Conservation (phyloP, 2,797 vertebrate species). For the Echiichthys vipera region DNA sequence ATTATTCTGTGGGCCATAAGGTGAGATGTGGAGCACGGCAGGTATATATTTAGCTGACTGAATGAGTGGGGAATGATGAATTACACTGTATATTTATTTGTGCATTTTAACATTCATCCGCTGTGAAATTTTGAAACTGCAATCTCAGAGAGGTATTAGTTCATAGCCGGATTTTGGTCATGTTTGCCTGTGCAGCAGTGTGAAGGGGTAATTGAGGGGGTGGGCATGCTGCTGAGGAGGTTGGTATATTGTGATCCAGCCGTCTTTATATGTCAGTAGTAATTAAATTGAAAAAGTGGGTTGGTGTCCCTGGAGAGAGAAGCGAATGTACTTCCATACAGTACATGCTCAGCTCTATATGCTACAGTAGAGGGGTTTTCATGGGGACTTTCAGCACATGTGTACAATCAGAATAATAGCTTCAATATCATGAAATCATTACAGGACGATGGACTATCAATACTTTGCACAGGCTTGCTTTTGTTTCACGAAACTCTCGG, state of each 20-base stretch:
- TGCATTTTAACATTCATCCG: slow-evolving; percentile 52
- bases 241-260: slow-evolving; percentile 68
- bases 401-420: slow-evolving; percentile 53
- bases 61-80: slow-evolving; percentile 46
- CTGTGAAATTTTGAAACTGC: slow-evolving; percentile 38
- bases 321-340: slow-evolving; percentile 23
- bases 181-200: slow-evolving; percentile 31
- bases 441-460: slow-evolving; percentile 41
- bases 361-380: slow-evolving; percentile 35
- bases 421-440: slow-evolving; percentile 46
- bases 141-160: slow-evolving; percentile 4
- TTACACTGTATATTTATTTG: slow-evolving; percentile 25
- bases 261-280: slow-evolving; percentile 70
- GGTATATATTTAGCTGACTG: slow-evolving; percentile 53
- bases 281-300: slow-evolving; percentile 74
- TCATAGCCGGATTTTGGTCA: slow-evolving; percentile 9
- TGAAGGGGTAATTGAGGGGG: slow-evolving; percentile 63
- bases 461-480: slow-evolving; percentile 36
- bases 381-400: slow-evolving; percentile 36
- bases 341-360: slow-evolving; percentile 21
- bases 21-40: slow-evolving; percentile 63
- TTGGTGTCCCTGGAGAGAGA: slow-evolving; percentile 48
- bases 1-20: slow-evolving; percentile 67
- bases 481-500: slow-evolving; percentile 42
- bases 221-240: slow-evolving; percentile 57